Evolutionary conservation across 2,888 invertebrate species (phyloP).

Genomic region (Eilema griseolum): DNA sequence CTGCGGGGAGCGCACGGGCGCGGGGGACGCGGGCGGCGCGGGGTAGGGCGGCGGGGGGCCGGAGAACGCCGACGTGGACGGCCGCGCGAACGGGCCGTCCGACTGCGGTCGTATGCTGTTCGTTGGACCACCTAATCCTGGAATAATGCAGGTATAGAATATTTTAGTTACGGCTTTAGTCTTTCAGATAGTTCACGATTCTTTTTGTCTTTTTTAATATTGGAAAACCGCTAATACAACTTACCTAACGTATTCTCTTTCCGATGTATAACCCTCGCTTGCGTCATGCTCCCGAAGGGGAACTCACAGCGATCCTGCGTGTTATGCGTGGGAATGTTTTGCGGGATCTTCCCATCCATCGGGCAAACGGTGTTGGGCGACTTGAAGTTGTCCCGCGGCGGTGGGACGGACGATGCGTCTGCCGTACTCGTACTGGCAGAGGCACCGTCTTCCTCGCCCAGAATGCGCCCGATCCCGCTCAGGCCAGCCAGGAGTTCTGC

Average conservation of each 20-base stretch:
- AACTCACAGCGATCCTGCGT: constrained; percentile 88
- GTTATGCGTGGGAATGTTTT: constrained; percentile 84
- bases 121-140: constrained; percentile 64
- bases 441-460: constrained; percentile 65
- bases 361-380: constrained; percentile 96
- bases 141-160: neutral
- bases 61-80: constrained; percentile 71
- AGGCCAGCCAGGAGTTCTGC: constrained; percentile 75
- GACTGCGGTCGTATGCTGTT: constrained; percentile 49
- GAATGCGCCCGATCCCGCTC: constrained; percentile 75
- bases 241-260: constrained; percentile 88
- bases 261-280: constrained; percentile 94
- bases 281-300: constrained; percentile 97
- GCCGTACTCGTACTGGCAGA: constrained; percentile 52
- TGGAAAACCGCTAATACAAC: constrained; percentile 23
- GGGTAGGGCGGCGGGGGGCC: constrained; percentile 77
- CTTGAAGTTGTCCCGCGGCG: constrained; percentile 87
- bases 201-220: no score
- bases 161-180: neutral
- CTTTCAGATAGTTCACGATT: no score
- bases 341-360: constrained; percentile 91
- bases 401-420: constrained; percentile 44
- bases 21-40: constrained; percentile 48
- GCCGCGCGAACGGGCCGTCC: constrained; percentile 67
- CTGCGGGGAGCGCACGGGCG: constrained; percentile 37